phyloP scores from a whole-genome alignment of 2,113 vertebrate genomes.

The Gobio gobio region DNA sequence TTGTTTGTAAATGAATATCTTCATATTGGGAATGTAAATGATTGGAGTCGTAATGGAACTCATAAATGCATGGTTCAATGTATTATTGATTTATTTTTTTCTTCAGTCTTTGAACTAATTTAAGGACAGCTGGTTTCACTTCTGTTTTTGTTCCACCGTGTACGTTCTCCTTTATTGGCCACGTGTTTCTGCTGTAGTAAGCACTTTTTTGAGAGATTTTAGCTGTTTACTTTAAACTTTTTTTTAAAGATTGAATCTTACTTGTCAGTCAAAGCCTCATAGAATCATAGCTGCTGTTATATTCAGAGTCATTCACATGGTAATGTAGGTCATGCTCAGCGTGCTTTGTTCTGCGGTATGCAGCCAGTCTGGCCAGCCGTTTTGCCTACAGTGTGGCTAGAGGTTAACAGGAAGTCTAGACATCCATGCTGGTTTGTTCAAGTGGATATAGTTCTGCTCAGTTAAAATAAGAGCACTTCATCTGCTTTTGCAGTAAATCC shows the following conservation, averaged over 20 bases:
- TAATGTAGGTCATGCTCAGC: slow-evolving; percentile 49
- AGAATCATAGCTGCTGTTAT: not conserved
- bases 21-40: not conserved
- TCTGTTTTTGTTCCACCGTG: not conserved
- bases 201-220: not conserved
- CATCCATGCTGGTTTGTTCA: not conserved
- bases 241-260: not conserved
- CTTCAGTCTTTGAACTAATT: not conserved
- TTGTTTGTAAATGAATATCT: slow-evolving; percentile 1
- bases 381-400: slow-evolving; percentile 16
- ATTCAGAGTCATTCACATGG: slow-evolving; percentile 56
- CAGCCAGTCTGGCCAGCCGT: slow-evolving; percentile 58
- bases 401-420: slow-evolving; percentile 34
- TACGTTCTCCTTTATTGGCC: not conserved
- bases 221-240: not conserved
- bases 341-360: slow-evolving; percentile 63
- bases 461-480: not conserved
- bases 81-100: not conserved
- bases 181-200: not conserved
- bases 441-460: not conserved
- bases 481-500: not conserved
- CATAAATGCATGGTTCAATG: not conserved
- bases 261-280: slow-evolving; percentile 8
- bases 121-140: not conserved
- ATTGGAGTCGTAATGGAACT: not conserved